These are phyloP conservation scores for Penaeus indicus DNA, from an alignment of 1,140 invertebrate genomes.

Conservation along the genomic window DNA sequence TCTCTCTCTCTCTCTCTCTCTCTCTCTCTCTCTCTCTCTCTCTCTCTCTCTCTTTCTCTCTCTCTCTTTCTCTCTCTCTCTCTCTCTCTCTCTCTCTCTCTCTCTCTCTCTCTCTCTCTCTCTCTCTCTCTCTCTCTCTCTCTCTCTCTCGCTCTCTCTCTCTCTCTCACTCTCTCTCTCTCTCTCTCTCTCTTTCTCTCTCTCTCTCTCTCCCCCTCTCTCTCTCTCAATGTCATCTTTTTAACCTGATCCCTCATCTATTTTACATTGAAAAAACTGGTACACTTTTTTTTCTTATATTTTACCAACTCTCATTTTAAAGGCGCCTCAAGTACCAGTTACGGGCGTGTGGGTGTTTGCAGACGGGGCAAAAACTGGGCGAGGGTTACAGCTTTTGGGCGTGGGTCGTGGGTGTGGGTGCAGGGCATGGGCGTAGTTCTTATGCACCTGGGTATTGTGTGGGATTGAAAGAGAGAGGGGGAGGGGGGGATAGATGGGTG, in stretches of 20 bases:
- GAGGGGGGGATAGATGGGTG: too few species aligned
- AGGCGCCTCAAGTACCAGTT: too few species aligned
- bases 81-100: neutral
- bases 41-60: neutral
- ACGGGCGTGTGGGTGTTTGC: too few species aligned
- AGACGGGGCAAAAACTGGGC: too few species aligned
- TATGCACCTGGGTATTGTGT: too few species aligned
- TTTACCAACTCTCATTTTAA: too few species aligned
- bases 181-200: neutral
- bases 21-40: neutral
- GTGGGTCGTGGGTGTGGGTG: too few species aligned
- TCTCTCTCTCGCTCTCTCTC: neutral
- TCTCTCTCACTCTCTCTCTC: neutral
- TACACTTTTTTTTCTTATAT: neutral
- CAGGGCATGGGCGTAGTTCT: too few species aligned
- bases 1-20: neutral
- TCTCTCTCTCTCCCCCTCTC: neutral
- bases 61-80: slow-evolving; percentile 8
- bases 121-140: neutral
- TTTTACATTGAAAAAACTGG: too few species aligned
- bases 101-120: neutral
- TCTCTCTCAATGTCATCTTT: neutral
- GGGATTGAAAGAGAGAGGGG: too few species aligned
- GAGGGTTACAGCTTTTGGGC: too few species aligned
- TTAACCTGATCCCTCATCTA: neutral